Base-by-base conservation (phyloP, 2,888 invertebrate species). In the Bugula neritina region DNA sequence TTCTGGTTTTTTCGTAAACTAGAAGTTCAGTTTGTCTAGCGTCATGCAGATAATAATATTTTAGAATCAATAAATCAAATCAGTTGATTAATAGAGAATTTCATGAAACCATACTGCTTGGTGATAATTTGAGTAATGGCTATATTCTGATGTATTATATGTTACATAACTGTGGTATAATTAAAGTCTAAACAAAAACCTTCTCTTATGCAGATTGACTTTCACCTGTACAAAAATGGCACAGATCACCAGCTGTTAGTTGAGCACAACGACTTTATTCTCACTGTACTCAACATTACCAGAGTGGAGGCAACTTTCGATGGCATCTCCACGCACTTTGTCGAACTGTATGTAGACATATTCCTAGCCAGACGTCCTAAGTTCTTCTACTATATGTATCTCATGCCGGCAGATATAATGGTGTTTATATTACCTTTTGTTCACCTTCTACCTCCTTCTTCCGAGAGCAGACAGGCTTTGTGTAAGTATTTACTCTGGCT, bases 401-500 rank as follows among this genome's bases (percentile, higher is more conserved):
- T 63, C 5, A 2, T 63, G 5, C 63, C 63, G 10, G 34, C 34
- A 5, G 31, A 63, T 34, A 31, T 63, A 13, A 10, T 63, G 2
- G 5, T 63, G 17, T 17, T 63, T 5, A 17, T 27, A 10, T 10
- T 63, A 29, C 63, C 63, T 2, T 63, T 63, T 5, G 34, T 63
- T 3, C 63, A 63, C 31, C 31, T 21, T 10, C n/a, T 63, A n/a
- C 63, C 63, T 31, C 17, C 63, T 10, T 3, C 13, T 3, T 31
- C 13, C 5, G 25, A 21, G 25, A 31, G 63, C 63, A 63, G 34
- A 27, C 27, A 25, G 10, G 31, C 34, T 31, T 13, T 63, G 25
- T 63, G 63, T 63, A 31, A 63, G 63, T 63, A 55, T 13, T 52
- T 52, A n/a, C n/a, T n/a, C n/a, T n/a, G n/a, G n/a, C n/a, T n/a